Evolutionary conservation across 2,797 vertebrate species (phyloP).

Genomic region (Xiphorhynchus erythropygius): DNA sequence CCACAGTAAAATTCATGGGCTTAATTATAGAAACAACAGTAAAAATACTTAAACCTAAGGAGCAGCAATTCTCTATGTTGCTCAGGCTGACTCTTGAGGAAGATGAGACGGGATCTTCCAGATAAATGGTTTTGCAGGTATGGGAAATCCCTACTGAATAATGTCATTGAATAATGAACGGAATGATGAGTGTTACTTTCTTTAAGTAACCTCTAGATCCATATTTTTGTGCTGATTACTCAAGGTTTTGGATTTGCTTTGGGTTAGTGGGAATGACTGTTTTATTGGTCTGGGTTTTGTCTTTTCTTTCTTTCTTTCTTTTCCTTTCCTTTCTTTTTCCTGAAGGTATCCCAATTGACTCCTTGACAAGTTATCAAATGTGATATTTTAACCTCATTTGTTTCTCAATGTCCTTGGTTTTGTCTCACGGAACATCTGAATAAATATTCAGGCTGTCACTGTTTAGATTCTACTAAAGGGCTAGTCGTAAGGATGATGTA

Average conservation of each 20-base stretch:
- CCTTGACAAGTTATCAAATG: background rate
- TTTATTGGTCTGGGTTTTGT: no score
- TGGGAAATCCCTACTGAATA: background rate
- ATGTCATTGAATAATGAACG: background rate
- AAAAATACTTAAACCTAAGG: background rate
- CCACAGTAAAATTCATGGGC: background rate
- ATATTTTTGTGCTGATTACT: background rate
- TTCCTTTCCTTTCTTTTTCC: background rate
- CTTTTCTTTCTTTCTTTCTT: fast-evolving
- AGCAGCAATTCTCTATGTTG: background rate
- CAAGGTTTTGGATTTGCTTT: background rate
- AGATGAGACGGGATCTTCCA: background rate
- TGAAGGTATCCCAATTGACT: background rate
- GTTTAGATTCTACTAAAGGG: background rate
- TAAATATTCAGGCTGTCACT: slow-evolving; percentile 2
- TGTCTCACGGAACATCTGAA: background rate
- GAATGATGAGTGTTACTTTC: background rate
- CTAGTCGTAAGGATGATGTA: background rate
- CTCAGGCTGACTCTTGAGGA: background rate
- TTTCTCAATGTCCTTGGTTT: background rate
- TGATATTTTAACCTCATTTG: background rate
- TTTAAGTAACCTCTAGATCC: background rate
- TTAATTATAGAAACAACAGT: background rate
- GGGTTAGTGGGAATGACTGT: background rate
- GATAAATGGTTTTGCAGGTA: background rate